Evolutionary conservation across 2,888 invertebrate species (phyloP), one percentile per base, ranked within the genome.

Genomic region (Cheilosia urbana): DNA sequence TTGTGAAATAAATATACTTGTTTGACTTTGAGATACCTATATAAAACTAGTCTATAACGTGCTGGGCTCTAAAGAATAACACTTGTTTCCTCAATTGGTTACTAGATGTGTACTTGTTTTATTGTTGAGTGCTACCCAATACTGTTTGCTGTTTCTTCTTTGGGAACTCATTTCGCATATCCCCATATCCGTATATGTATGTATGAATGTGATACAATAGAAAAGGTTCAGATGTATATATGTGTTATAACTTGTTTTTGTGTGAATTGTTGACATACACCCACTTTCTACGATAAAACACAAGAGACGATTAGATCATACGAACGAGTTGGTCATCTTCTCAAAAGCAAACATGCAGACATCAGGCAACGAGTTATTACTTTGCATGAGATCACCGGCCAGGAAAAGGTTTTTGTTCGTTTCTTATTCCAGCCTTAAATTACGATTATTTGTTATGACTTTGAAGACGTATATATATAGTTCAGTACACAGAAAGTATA

Each of bases 381-480:
- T 45, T 47, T 45, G n/a, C n/a, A 68, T 75, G 68, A 73, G 49
- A 69, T 81, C 68, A 81, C 49, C 19, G 40, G 55, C 45, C n/a
- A 9, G 9, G 2, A 30, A 30, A 30, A 30, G 30, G 30, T 55
- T n/a, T 4, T 7, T 1, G 11, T 55, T 55, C 34, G 27, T 11
- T 17, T n/a, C 7, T 19, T n/a, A n/a, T n/a, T 51, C 9, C 5
- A 15, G 37, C 37, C 37, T 37, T 30, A 30, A 30, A 9, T 9
- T 9, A 4, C 37, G 13, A 13, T 13, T 37, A 37, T 37, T 13
- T 37, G 11, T 37, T 13, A 13, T 13, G 13, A 37, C 13, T 34
- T 34, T 3, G 34, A 0, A 9, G 7, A 9, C 0, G 9, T 0
- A 5, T 27, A 27, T 5, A 27, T 27, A 27, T 5, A 2, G 27